phyloP scores from a whole-genome alignment of 2,797 vertebrate species.

The Xenentodon cancila region DNA sequence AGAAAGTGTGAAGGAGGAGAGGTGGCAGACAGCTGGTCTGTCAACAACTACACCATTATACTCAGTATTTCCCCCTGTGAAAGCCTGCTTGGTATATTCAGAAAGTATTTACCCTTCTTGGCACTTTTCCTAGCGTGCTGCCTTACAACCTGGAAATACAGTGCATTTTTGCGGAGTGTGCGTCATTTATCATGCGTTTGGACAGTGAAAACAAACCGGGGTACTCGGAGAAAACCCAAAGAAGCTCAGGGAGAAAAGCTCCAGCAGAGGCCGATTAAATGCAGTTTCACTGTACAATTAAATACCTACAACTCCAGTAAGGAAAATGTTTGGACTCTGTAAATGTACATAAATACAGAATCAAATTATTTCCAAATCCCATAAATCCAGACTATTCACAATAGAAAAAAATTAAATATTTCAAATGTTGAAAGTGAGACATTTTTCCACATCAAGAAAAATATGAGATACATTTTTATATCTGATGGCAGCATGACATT shows the following conservation, averaged over 20 bases:
- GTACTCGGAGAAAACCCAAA: not conserved
- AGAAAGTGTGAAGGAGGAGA: not conserved
- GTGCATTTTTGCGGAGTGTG: no score
- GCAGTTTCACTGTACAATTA: not conserved
- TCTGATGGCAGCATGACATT: no score
- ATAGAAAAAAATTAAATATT: no score
- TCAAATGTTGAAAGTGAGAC: no score
- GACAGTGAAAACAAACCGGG: not conserved
- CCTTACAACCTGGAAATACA: not conserved
- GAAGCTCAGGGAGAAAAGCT: not conserved
- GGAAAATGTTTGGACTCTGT: no score
- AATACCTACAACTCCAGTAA: not conserved
- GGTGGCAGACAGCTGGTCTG: not conserved
- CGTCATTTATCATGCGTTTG: not conserved
- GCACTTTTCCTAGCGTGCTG: not conserved
- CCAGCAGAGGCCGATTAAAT: not conserved
- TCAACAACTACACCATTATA: not conserved
- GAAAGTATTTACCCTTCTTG: no score
- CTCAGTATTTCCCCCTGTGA: not conserved
- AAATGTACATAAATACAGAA: no score
- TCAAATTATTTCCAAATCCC: no score
- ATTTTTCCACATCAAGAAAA: no score
- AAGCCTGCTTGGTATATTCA: no score
- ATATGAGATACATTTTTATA: no score
- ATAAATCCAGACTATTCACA: no score